phyloP scores from a whole-genome alignment of 2,888 invertebrate species.

The Oscheius onirici region DNA sequence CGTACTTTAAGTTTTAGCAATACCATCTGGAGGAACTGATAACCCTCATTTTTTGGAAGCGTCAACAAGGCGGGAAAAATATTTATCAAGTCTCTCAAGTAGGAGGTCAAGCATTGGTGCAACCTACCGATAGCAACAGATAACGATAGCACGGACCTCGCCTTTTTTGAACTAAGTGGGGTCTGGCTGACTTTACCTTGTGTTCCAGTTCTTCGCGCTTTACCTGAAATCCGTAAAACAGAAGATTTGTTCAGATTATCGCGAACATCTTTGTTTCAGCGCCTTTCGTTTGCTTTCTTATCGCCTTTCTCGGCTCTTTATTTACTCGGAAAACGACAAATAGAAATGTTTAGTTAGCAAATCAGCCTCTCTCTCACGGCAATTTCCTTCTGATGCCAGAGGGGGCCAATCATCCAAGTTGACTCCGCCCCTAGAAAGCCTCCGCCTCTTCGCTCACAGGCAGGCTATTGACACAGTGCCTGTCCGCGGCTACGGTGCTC shows the following conservation, averaged over 20 bases:
- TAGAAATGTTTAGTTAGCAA: conserved; percentile 30
- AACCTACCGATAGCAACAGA: conserved; percentile 27
- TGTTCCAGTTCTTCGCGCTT: not conserved
- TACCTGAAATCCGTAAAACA: not conserved
- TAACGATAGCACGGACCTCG: conserved; percentile 15
- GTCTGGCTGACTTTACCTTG: not conserved
- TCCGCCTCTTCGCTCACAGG: conserved; percentile 25
- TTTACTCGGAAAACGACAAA: conserved; percentile 30
- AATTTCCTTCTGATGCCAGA: not conserved
- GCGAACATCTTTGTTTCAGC: not conserved
- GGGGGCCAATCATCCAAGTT: conserved; percentile 8
- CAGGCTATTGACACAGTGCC: conserved; percentile 33
- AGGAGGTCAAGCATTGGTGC: conserved; percentile 27
- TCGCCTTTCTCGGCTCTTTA: conserved; percentile 24
- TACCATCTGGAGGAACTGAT: not conserved
- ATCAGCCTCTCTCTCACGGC: conserved; percentile 22
- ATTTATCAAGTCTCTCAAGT: conserved; percentile 13
- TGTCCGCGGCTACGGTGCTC: conserved; percentile 33
- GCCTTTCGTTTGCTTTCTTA: conserved; percentile 11
- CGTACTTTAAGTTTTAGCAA: not conserved
- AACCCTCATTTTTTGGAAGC: not conserved
- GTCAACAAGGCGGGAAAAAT: conserved; percentile 3
- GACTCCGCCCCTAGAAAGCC: conserved; percentile 17
- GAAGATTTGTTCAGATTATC: not conserved
- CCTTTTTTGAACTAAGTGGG: conserved; percentile 1